Percentiles rank a stretch among this genome's conserved stretches.
These are phyloP conservation scores for Falco cherrug DNA, from an alignment of 2,797 vertebrate genomes.

Conservation along the genomic window DNA sequence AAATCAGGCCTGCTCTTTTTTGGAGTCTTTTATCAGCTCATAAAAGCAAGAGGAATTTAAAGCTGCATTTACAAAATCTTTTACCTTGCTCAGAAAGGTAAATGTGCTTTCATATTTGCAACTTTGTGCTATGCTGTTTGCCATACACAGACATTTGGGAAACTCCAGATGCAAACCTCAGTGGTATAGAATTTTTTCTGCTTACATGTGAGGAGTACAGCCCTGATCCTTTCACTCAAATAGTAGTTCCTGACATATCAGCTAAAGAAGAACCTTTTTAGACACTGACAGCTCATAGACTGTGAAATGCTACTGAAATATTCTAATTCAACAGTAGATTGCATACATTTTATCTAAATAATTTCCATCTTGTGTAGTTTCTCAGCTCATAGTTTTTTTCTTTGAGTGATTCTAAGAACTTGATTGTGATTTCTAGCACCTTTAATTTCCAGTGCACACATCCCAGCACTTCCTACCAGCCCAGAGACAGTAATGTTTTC, in stretches of 20 bases:
- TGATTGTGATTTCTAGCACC: background rate
- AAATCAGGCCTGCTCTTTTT: background rate
- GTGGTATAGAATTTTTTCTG: background rate
- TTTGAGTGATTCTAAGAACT: background rate
- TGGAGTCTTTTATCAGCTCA: background rate
- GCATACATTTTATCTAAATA: background rate
- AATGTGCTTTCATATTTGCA: background rate
- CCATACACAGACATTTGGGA: background rate
- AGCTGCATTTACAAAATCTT: background rate
- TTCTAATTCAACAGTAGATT: background rate
- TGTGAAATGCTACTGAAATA: background rate
- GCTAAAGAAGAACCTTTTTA: background rate
- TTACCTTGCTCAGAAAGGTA: background rate
- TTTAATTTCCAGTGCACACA: background rate
- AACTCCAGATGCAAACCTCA: background rate
- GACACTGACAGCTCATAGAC: background rate
- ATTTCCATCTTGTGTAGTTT: background rate
- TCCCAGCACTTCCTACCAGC: background rate
- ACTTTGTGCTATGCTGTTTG: background rate
- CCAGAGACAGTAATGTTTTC: background rate
- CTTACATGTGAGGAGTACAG: background rate
- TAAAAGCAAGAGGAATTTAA: background rate
- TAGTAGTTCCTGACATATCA: background rate
- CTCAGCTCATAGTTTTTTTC: background rate
- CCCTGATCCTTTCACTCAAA: background rate